phyloP scores from a whole-genome alignment of 30 jellyfish, hydroid and myxozoan genomes.

The Aurelia sp. region DNA sequence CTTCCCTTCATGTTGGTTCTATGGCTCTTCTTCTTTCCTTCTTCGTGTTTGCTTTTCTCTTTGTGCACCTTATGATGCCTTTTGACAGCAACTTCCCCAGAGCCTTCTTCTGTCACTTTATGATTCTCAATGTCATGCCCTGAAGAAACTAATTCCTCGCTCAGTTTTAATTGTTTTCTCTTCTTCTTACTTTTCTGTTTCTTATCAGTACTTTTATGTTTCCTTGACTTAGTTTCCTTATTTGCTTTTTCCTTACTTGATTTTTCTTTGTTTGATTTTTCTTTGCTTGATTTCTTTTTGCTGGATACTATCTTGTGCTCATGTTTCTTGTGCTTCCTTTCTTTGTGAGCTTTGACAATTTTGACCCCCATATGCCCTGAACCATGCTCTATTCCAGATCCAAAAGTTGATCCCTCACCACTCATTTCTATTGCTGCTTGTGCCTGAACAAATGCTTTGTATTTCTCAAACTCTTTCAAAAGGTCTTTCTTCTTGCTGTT shows the following conservation, averaged over 20 bases:
- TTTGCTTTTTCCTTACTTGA: constrained; percentile 3
- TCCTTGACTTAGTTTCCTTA: neutral
- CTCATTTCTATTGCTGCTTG: constrained; percentile 30
- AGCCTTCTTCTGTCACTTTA: constrained; percentile 7
- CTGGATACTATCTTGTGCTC: neutral
- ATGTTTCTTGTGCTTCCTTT: constrained; percentile 12
- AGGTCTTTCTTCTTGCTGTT: neutral
- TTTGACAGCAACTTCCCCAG: neutral
- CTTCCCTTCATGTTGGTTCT: neutral
- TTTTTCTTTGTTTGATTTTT: neutral
- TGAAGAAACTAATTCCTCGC: constrained; percentile 10
- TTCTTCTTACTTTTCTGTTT: constrained; percentile 3
- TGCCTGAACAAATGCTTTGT: constrained; percentile 44
- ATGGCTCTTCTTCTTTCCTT: neutral
- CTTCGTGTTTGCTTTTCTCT: constrained; percentile 1
- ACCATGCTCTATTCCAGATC: neutral
- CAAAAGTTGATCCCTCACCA: constrained; percentile 36
- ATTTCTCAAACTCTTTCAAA: constrained; percentile 62
- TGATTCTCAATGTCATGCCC: neutral
- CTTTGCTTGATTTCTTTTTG: constrained; percentile 6
- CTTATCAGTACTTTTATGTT: neutral
- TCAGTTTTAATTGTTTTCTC: constrained; percentile 7
- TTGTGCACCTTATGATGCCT: neutral
- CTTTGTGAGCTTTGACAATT: neutral
- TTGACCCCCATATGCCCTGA: neutral